Evolutionary conservation across 2,113 vertebrate species (phyloP), one percentile per base, ranked within the genome.

Genomic region (Cervus canadensis): DNA sequence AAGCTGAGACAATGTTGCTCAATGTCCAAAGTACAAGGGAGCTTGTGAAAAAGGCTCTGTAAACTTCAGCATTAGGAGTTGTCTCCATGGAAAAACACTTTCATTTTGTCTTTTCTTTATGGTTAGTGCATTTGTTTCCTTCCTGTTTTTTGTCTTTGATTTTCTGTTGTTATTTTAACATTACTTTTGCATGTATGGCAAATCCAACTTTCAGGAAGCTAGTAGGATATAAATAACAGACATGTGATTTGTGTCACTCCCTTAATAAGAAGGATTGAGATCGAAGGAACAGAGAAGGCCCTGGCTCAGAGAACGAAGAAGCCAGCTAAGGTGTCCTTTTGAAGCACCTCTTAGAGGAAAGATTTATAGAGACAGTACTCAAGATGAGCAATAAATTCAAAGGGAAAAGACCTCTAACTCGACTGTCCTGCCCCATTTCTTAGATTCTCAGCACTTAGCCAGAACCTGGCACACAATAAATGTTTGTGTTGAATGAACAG

Each of bases 121-220:
- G 48, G n/a, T 76, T 94, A 86, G 48, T 16, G 89, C 33, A 62
- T 57, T 95, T 87, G 50, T 62, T 87, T 84, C 43, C 19, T 71
- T 96, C 76, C 84, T 13, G 85, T 43, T 85, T 67, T 52, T 86
- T 87, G 87, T n/a, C 36, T 93, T 89, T 94, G 43, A 67, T 92
- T 87, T 67, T 91, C 36, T 56, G 60, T 87, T 97, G 96, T 89
- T 89, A 79, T 67, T 93, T 14, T 48, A 96, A 85, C 45, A 86
- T 91, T 76, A 56, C 92, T 87, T 74, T n/a, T 91, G 2, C 59
- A 92, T 48, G 9, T 83, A 59, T 74, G 45, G 60, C 11, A 97
- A 97, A 95, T 93, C 5, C 50, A 95, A 71, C n/a, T 82, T 91
- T 92, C 57, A 89, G 56, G 87, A 86, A 89, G 43, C 26, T 91